phyloP scores from a whole-genome alignment of 1,140 invertebrate genomes.

The Caenorhabditis briggsae region DNA sequence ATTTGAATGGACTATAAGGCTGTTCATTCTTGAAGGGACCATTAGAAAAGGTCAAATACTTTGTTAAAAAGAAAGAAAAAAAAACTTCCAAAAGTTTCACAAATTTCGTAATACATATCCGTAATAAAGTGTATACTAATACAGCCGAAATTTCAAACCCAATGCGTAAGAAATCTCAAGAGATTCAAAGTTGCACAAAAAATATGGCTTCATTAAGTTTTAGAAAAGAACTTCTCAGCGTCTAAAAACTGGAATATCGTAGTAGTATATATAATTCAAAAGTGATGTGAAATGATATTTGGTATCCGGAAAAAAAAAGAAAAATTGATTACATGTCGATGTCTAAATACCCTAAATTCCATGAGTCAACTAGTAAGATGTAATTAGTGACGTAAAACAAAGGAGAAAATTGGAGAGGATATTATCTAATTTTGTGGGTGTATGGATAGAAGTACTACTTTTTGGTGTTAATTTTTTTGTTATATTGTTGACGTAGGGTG shows the following conservation, averaged over 20 bases:
- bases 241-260: not conserved
- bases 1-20: too few species aligned
- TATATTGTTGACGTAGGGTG: not conserved
- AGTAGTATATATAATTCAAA: not conserved
- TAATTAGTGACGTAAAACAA: slow-evolving; percentile 20
- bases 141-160: too few species aligned
- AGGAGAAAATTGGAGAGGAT: not conserved
- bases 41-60: too few species aligned
- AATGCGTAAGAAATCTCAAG: too few species aligned
- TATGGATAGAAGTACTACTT: not conserved
- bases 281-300: not conserved
- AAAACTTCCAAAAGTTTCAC: not conserved
- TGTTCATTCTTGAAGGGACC: too few species aligned
- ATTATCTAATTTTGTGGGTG: not conserved
- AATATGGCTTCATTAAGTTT: too few species aligned
- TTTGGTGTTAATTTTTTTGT: not conserved
- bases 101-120: too few species aligned
- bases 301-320: not conserved
- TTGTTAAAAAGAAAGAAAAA: not conserved
- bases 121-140: too few species aligned
- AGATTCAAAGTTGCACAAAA: too few species aligned
- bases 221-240: not conserved
- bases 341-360: not conserved
- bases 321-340: not conserved
- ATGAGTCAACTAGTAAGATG: not conserved